Conservation (phyloP, 2,113 vertebrate genomes). For the Atrichornis clamosus region DNA sequence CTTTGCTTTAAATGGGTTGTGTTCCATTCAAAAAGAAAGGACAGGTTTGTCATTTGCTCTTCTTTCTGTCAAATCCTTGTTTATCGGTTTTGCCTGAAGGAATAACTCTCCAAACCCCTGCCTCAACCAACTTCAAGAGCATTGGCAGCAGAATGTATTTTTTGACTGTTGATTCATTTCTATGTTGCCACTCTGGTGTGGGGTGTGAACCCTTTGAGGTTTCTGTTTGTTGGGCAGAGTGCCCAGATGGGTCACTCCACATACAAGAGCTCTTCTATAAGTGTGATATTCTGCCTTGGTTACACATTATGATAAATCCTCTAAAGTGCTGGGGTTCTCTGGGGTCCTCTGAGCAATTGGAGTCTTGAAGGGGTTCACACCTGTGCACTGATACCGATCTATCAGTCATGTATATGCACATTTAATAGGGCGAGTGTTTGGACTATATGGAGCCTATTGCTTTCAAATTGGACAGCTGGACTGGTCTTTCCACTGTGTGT, state of each 20-base stretch:
- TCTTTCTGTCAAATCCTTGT: neutral
- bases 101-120: neutral
- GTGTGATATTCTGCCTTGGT: neutral
- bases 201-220: neutral
- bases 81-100: neutral
- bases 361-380: neutral
- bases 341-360: neutral
- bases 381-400: neutral
- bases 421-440: neutral
- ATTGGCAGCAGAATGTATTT: neutral
- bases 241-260: neutral
- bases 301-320: rapidly evolving
- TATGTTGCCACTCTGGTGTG: neutral
- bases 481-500: neutral
- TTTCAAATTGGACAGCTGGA: neutral
- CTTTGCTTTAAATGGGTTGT: neutral
- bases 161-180: neutral
- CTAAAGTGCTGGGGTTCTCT: neutral
- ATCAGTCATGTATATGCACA: no score
- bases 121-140: neutral
- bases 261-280: neutral
- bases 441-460: neutral
- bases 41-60: neutral
- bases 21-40: neutral
- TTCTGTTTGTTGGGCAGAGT: neutral